Conservation (phyloP, 2,797 vertebrate species). For the Eulemur rubriventer region DNA sequence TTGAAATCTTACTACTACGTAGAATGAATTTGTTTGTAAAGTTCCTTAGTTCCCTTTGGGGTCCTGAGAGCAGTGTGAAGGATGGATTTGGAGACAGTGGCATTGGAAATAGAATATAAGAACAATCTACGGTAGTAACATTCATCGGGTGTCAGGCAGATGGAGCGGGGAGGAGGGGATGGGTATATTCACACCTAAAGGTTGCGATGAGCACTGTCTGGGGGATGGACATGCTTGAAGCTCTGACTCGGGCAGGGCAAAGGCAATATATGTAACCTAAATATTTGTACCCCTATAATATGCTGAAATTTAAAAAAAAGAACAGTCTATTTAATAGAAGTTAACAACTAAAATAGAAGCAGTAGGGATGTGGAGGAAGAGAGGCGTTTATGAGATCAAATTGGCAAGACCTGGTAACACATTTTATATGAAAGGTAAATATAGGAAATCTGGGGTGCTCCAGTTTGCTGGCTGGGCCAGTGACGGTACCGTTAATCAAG, state of each 20-base stretch:
- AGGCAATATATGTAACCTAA: too few species aligned
- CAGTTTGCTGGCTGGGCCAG: not conserved
- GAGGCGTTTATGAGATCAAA: not conserved
- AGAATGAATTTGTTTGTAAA: not conserved
- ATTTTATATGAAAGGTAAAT: conserved; percentile 34
- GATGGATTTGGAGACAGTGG: not conserved
- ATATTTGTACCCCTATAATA: too few species aligned
- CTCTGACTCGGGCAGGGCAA: too few species aligned
- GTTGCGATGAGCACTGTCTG: too few species aligned
- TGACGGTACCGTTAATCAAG: not conserved
- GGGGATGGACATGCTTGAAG: too few species aligned
- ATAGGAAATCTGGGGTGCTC: not conserved
- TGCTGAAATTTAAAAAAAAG: not conserved
- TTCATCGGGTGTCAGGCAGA: too few species aligned
- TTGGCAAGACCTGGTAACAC: not conserved
- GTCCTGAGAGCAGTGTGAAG: not conserved
- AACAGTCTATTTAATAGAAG: not conserved
- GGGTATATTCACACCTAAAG: too few species aligned
- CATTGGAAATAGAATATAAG: not conserved
- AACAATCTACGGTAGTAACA: not conserved
- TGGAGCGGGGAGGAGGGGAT: too few species aligned
- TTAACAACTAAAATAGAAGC: not conserved
- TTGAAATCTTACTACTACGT: not conserved
- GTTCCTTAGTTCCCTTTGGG: not conserved
- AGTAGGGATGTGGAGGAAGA: not conserved